Base-by-base conservation (phyloP, 2,888 invertebrate genomes). In the Agonopterix arenella region DNA sequence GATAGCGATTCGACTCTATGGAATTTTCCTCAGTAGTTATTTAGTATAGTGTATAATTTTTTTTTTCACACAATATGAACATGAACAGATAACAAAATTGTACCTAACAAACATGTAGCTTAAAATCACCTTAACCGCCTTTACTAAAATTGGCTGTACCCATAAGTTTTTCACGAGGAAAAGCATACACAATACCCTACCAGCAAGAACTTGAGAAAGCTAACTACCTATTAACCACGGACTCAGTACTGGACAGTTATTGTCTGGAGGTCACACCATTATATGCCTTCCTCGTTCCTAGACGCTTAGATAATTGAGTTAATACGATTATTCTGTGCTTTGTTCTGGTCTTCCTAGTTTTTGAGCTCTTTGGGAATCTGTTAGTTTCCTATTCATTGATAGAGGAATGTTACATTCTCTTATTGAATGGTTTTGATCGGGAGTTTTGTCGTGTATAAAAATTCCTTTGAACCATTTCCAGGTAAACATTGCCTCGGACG, bases 101-200 rank as follows among this genome's bases (percentile, higher is more conserved):
- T 28, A 7, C 4, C 28, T 7, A 28, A 28, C 28, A 4, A 28
- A 28, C 28, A 28, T 1, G 5, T 28, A 28, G 5, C 28, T 28
- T 28, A 28, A 28, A 28, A 5, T 5, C 7, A 28, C 40, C 4
- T 40, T 10, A n/a, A 40, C 4, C 40, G 10, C 40, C 41, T 11
- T 37, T 51, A 37, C 59, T 66, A 47, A 48, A 46, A 64, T 70
- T 61, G 47, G 51, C 48, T 68, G 66, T 56, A 59, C 70, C 60
- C 73, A 66, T 70, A 74, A 75, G 80, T 84, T 84, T 84, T 84
- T 84, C 84, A 80, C 77, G 73, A 76, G 84, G 84, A 84, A 84
- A 84, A 84, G 78, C 70, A 71, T 64, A 69, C 61, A 84, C 84
- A 84, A 84, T 84, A 69, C 65, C 54, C 56, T 47, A 56, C 50